phyloP scores from a whole-genome alignment of 2,888 invertebrate species.

The Carterocephalus palaemon region DNA sequence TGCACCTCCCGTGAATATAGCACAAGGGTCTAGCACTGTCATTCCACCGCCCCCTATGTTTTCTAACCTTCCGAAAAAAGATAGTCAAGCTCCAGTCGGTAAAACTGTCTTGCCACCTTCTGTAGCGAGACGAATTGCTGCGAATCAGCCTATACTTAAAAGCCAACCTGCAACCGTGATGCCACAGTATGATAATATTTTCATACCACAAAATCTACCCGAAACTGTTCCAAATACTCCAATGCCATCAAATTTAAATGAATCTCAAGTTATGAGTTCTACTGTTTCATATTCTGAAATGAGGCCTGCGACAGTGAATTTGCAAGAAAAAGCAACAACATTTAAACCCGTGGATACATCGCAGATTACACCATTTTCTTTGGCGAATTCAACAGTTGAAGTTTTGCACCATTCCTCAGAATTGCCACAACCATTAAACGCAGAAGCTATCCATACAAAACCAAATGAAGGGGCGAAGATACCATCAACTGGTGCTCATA shows the following conservation, averaged over 20 bases:
- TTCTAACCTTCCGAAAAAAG: conserved; percentile 45
- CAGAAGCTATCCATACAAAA: too few species aligned
- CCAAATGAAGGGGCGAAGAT: too few species aligned
- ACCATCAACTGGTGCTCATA: too few species aligned
- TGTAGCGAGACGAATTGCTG: conserved; percentile 60
- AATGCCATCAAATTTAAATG: not conserved
- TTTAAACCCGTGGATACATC: too few species aligned
- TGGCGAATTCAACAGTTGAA: too few species aligned
- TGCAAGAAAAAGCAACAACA: not conserved
- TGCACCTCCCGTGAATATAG: conserved; percentile 10
- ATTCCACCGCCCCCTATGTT: conserved; percentile 72
- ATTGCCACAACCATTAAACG: too few species aligned
- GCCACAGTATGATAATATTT: conserved; percentile 47
- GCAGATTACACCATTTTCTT: not conserved
- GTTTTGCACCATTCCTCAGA: too few species aligned
- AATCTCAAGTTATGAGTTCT: not conserved
- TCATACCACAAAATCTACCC: conserved; percentile 42
- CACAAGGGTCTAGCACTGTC: conserved; percentile 27
- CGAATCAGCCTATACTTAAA: conserved; percentile 57
- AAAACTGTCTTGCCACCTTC: conserved; percentile 65
- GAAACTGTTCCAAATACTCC: not conserved
- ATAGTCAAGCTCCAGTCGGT: conserved; percentile 39
- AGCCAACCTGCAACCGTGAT: conserved; percentile 36
- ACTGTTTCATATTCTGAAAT: not conserved
- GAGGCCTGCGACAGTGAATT: not conserved